These are phyloP conservation scores for Porites cylindrica DNA, from an alignment of 92 coral and sea anemone species.

Conservation along the genomic window DNA sequence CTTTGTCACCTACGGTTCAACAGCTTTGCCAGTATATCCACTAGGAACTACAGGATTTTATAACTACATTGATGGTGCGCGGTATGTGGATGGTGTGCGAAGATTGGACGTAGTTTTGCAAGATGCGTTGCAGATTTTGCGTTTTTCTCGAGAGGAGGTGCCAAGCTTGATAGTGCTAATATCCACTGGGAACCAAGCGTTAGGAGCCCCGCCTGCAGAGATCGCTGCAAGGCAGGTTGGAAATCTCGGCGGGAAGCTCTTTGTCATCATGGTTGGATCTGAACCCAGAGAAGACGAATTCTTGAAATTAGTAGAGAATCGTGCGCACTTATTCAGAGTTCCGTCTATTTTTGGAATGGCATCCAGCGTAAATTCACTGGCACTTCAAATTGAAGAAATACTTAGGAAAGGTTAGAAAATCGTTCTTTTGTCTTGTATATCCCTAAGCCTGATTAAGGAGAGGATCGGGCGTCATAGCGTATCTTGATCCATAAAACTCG, in stretches of 20 bases:
- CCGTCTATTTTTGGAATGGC: constrained; percentile 54
- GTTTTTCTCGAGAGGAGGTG: constrained; percentile 59
- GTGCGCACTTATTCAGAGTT: constrained; percentile 56
- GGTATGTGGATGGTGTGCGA: constrained; percentile 62
- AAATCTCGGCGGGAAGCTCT: constrained; percentile 58
- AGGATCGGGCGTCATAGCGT: too few relatives aligned
- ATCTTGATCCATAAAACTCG: too few relatives aligned
- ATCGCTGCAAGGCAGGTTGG: constrained; percentile 50
- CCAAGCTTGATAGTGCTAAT: constrained; percentile 80
- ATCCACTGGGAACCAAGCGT: constrained; percentile 71
- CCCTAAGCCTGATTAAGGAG: too few relatives aligned
- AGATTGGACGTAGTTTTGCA: constrained; percentile 77
- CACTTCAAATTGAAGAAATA: constrained; percentile 24
- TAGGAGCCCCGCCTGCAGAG: constrained; percentile 47
- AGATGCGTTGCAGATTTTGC: constrained; percentile 47
- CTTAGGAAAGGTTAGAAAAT: constrained; percentile 10
- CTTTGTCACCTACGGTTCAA: constrained; percentile 61
- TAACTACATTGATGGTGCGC: constrained; percentile 59
- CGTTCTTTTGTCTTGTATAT: too few relatives aligned
- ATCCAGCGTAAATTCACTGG: constrained; percentile 49
- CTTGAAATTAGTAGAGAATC: constrained; percentile 37
- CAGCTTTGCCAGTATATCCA: constrained; percentile 39
- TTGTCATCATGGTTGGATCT: constrained; percentile 66
- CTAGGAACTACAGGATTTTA: constrained; percentile 31
- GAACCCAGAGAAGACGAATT: constrained; percentile 58